Base-by-base conservation (phyloP, 1,140 invertebrate species). In the Forficula auricularia region DNA sequence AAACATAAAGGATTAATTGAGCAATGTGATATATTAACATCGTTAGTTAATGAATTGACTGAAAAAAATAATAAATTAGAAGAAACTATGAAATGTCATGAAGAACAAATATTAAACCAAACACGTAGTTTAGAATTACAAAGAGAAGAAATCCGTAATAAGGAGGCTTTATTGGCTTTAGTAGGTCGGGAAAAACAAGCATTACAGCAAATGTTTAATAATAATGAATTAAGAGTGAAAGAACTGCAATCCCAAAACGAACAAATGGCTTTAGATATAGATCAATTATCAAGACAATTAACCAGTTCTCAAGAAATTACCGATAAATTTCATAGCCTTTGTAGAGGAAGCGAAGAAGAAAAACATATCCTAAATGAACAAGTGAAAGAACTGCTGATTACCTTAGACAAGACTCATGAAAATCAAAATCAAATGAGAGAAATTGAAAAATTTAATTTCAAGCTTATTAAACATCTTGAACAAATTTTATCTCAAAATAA, bases 51-150 rank as follows among this genome's bases (percentile, higher is more conserved):
- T 10, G 22, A 27, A 27, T 27, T 27, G 10, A 27, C 7, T 15
- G 15, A 42, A 2, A 41, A 43, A 35, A 43, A 41, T 13, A 8
- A 7, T n/a, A 43, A 36, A 18, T 35, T 50, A 32, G 33, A 43
- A 20, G 36, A 45, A 15, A 43, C 43, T 7, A 14, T 46, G 34
- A 33, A 15, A 27, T 27, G 19, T 16, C 16, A 33, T 13, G 44
- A 50, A 30, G 30, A 50, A 19, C 47, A 51, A 27, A 12, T 35
- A n/a, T 10, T 45, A 10, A 20, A 44, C 14, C 42, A 46, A 34
- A 35, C 35, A 6, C 41, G 38, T 32, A 45, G 31, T 31, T 46
- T 50, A 47, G 46, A 52, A 40, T 36, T 38, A 2, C 35, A 45
- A 19, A 38, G 6, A 20, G 42, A 34, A 34, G 45, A 47, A 15